A percentile compares a stretch with the other conserved stretches of the same genome.
Conservation (phyloP, 2,888 invertebrate genomes). For the Hypena proboscidalis region DNA sequence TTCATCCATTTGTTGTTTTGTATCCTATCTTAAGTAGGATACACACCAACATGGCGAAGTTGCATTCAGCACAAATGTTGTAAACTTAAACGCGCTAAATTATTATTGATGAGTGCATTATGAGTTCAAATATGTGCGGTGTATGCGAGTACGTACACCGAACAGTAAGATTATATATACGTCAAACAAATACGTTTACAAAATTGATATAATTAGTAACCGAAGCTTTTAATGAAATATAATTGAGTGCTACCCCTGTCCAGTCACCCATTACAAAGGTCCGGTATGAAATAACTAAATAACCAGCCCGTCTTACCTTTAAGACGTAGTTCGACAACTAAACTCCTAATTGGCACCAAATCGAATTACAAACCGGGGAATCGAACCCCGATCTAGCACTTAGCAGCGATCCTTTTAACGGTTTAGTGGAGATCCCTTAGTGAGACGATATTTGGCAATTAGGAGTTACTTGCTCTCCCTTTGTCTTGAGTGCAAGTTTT, state of each 20-base stretch:
- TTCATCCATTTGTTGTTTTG: too few relatives aligned
- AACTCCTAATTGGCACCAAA: conserved; percentile 81
- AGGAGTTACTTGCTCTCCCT: conserved; percentile 60
- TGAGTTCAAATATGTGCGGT: too few relatives aligned
- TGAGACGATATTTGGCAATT: conserved; percentile 80
- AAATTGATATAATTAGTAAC: conserved; percentile 18
- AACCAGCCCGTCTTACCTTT: conserved; percentile 61
- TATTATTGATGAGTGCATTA: too few relatives aligned
- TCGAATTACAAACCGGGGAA: conserved; percentile 82
- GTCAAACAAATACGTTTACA: not conserved
- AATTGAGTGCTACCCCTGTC: conserved; percentile 25
- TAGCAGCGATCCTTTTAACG: conserved; percentile 83
- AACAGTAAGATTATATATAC: not conserved
- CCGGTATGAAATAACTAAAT: conserved; percentile 48
- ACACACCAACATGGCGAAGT: too few relatives aligned
- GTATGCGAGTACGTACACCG: too few relatives aligned
- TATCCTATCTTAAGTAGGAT: too few relatives aligned
- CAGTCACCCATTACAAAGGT: conserved; percentile 46
- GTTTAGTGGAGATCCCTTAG: conserved; percentile 81
- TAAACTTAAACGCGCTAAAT: too few relatives aligned
- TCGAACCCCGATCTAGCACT: conserved; percentile 83
- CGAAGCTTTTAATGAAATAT: conserved; percentile 35
- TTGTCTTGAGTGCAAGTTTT: conserved; percentile 20
- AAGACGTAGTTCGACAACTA: conserved; percentile 73
- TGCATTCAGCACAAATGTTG: too few relatives aligned